Percentiles rank a stretch among this genome's conserved stretches.
Conservation (phyloP, 2,113 vertebrate genomes). For the Melanerpes formicivorus region DNA sequence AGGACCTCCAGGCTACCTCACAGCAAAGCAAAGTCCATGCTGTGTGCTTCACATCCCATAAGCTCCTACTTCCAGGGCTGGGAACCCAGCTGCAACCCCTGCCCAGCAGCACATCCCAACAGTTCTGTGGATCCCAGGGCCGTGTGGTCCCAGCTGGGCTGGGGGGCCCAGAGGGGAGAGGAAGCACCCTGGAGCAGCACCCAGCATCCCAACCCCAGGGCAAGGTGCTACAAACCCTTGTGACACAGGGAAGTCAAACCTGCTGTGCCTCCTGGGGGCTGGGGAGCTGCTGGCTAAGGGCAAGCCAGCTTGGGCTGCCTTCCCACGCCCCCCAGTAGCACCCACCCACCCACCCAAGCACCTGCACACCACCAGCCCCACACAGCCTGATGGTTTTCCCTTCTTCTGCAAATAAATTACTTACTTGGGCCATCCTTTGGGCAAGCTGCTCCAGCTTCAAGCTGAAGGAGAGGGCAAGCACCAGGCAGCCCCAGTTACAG, state of each 20-base stretch:
- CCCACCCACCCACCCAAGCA: not conserved
- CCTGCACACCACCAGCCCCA: not conserved
- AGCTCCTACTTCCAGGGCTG: not conserved
- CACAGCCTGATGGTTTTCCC: not conserved
- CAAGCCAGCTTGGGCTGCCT: not conserved
- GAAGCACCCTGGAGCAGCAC: not conserved
- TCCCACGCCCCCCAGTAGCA: not conserved
- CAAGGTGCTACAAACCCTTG: not conserved
- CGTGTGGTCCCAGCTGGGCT: fast-evolving
- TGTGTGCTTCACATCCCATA: not conserved
- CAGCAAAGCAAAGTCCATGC: not conserved
- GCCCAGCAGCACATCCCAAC: not conserved
- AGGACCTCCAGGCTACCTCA: not conserved
- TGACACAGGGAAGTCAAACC: not conserved
- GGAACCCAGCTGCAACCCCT: not conserved
- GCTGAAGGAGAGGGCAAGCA: not conserved
- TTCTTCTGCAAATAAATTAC: not conserved
- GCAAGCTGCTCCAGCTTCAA: not conserved
- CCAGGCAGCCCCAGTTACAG: not conserved
- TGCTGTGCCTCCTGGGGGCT: not conserved
- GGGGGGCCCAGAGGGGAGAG: not conserved
- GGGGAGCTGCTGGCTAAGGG: fast-evolving
- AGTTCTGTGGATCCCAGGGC: not conserved
- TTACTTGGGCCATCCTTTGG: slow-evolving; percentile 17
- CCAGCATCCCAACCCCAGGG: not conserved